These are phyloP conservation scores for Babyrousa celebensis DNA, from an alignment of 2,797 vertebrate genomes.

Conservation along the genomic window DNA sequence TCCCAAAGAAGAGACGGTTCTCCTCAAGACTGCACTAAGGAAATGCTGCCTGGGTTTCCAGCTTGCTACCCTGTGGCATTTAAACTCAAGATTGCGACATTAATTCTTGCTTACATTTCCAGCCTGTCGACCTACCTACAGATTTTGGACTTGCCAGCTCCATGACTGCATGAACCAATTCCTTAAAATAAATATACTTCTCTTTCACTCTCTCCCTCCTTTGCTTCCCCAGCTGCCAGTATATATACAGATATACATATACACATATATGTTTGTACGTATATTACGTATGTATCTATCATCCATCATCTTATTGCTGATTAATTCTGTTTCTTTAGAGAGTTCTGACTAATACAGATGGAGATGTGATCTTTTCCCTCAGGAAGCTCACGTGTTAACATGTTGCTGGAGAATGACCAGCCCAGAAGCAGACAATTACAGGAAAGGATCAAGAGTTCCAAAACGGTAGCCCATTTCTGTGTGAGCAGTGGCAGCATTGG, in stretches of 20 bases:
- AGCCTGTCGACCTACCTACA: not conserved
- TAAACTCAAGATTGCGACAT: not conserved
- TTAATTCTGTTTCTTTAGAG: not conserved
- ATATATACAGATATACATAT: not conserved
- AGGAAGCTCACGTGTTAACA: not conserved
- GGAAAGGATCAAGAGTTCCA: not conserved
- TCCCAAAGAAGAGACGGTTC: not conserved
- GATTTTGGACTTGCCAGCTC: not conserved
- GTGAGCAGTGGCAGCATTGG: not conserved
- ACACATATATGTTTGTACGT: too few relatives aligned
- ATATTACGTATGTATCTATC: not conserved
- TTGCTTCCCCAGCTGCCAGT: not conserved
- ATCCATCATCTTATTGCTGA: not conserved
- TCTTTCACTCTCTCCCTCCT: not conserved
- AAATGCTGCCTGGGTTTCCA: not conserved
- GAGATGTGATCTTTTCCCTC: not conserved
- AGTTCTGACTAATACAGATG: not conserved
- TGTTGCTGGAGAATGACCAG: not conserved
- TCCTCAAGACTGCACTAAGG: not conserved
- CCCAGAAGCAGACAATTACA: too few relatives aligned
- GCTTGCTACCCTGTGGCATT: not conserved
- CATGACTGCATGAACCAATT: not conserved
- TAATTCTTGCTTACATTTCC: not conserved
- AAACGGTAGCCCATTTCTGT: not conserved
- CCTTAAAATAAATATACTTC: not conserved